Conservation (phyloP, 2,797 vertebrate genomes). For the Florisuga fusca region DNA sequence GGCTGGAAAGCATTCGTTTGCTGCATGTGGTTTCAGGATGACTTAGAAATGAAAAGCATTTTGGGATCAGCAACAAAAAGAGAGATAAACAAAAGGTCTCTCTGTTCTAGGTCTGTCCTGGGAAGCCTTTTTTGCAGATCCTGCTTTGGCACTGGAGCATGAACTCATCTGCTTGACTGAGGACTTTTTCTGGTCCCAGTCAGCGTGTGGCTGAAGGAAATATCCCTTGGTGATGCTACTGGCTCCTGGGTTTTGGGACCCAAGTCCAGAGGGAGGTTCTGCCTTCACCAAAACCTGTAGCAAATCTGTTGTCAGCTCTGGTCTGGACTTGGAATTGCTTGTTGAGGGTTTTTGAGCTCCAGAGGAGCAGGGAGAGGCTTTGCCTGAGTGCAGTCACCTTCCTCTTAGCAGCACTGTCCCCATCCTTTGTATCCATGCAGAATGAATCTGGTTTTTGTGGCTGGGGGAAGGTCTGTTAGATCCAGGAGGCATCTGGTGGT, state of each 20-base stretch:
- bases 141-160: not conserved
- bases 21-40: not conserved
- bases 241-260: not conserved
- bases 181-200: not conserved
- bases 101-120: not conserved
- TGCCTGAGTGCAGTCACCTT: rapidly evolving
- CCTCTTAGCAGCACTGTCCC: not conserved
- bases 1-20: not conserved
- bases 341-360: not conserved
- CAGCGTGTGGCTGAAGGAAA: not conserved
- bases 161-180: rapidly evolving
- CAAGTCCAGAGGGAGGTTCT: not conserved
- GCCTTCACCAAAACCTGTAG: not conserved
- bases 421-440: not conserved
- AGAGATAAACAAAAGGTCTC: not conserved
- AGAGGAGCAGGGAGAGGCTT: not conserved
- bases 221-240: not conserved
- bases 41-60: not conserved
- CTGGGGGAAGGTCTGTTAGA: not conserved
- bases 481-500: not conserved
- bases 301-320: rapidly evolving
- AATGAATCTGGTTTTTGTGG: not conserved
- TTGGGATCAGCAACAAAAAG: not conserved
- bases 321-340: not conserved
- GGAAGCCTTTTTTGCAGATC: not conserved